A percentile compares a stretch with the other conserved stretches of the same genome.
Conservation (phyloP, 1,140 invertebrate species). For the Apis florea region DNA sequence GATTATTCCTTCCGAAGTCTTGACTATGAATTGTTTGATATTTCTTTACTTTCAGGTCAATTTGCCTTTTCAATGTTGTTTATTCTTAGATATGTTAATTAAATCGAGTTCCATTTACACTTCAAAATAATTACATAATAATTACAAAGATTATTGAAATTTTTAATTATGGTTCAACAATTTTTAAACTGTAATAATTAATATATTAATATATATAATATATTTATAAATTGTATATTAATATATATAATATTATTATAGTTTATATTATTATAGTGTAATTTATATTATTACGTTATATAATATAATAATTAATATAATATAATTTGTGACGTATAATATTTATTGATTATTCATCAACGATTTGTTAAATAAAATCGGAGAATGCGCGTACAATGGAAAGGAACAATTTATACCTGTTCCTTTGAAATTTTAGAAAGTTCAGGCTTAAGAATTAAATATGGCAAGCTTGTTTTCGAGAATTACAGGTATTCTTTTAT, state of each 20-base stretch:
- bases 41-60: constrained; percentile 11
- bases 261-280: too few relatives aligned
- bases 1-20: background rate
- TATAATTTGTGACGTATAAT: background rate
- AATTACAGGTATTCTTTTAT: background rate
- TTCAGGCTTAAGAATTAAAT: background rate
- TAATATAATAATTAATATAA: too few relatives aligned
- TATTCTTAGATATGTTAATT: constrained; percentile 9
- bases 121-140: background rate
- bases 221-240: too few relatives aligned
- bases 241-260: too few relatives aligned
- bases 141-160: background rate
- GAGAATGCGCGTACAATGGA: background rate
- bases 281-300: too few relatives aligned
- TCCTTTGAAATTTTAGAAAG: background rate
- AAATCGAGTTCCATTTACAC: background rate
- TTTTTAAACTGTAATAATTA: too few relatives aligned
- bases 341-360: background rate
- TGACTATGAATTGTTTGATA: background rate
- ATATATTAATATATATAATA: too few relatives aligned
- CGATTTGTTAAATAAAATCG: background rate
- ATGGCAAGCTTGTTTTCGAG: background rate
- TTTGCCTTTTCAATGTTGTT: background rate
- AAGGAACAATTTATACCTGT: background rate
- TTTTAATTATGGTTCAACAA: too few relatives aligned